Evolutionary conservation across 2,113 vertebrate genomes (phyloP), one percentile per base, ranked within the genome.

Genomic region (Megatriorchis doriae): DNA sequence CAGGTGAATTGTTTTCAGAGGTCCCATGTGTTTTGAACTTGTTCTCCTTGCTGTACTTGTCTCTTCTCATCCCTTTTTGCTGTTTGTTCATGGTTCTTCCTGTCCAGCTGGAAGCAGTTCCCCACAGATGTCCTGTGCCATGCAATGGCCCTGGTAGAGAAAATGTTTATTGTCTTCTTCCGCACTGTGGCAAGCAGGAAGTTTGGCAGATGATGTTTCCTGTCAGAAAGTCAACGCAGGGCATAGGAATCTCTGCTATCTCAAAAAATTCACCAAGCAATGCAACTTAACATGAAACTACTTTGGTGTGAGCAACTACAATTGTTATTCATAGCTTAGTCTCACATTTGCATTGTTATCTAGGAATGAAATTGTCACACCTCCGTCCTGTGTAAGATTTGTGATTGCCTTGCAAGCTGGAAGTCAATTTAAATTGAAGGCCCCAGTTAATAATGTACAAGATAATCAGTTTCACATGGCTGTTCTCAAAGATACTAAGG

Each of bases 291-390:
- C 55, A 7, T 83, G 32, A 48, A 83, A 66, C 59, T 42, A 23
- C 48, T 85, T 72, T 38, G 25, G 50, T 73, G 55, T 70, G 53
- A 81, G 58, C 0, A 7, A 62, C 71, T 81, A 50, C 50, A 90
- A 52, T 88, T 84, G 80, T 70, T 91, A 92, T 88, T 90, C 90
- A 92, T 42, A 63, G 74, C 50, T 59, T 93, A 77, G 59, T 45
- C 85, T 90, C 82, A 86, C 71, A 71, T 90, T 92, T 95, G 63
- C 82, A 29, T 93, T 90, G 66, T 90, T 96, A 91, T 92, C 90
- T 86, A 55, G 61, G 79, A 93, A 70, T 66, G 59, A 88, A 94
- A 88, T 81, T 70, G 91, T 62, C 71, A 62, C 63, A 61, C 88
- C 50, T 95, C 62, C 86, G 55, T 78, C 50, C 75, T 63, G 4